phyloP scores from a whole-genome alignment of 2,797 vertebrate species.

The Enteromius paludinosus region DNA sequence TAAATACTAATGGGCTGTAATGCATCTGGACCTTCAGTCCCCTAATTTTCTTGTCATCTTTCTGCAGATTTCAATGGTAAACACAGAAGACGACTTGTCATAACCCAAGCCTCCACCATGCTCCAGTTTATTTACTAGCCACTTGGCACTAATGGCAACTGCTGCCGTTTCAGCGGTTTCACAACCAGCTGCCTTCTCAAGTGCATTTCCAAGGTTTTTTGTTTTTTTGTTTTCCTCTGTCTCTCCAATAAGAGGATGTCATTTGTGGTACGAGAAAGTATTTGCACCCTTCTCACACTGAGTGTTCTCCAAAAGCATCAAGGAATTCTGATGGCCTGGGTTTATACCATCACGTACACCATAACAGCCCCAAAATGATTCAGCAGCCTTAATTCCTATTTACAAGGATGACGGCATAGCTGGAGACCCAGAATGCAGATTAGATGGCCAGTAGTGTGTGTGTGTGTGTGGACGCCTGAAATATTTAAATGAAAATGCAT shows the following conservation, averaged over 20 bases:
- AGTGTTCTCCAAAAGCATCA: slow-evolving; percentile 57
- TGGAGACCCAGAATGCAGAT: slow-evolving; percentile 14
- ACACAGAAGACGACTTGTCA: slow-evolving; percentile 94
- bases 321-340: slow-evolving; percentile 28
- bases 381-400: slow-evolving; percentile 30
- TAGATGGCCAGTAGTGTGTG: slow-evolving; percentile 32
- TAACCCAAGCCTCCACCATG: slow-evolving; percentile 76
- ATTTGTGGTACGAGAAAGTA: slow-evolving; percentile 73
- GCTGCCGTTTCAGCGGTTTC: slow-evolving; percentile 75
- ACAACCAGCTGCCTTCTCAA: slow-evolving; percentile 85
- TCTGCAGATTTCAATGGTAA: slow-evolving; percentile 95
- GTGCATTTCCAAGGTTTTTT: slow-evolving; percentile 80
- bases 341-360: slow-evolving; percentile 11
- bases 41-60: slow-evolving; percentile 28
- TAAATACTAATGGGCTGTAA: neutral
- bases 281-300: slow-evolving; percentile 62
- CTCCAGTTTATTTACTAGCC: slow-evolving; percentile 66
- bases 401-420: slow-evolving; percentile 2
- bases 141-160: slow-evolving; percentile 78
- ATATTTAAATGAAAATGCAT: slow-evolving; percentile 66
- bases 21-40: neutral
- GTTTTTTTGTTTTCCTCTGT: neutral
- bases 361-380: slow-evolving; percentile 14
- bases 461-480: slow-evolving; percentile 54
- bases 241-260: slow-evolving; percentile 59